These are phyloP conservation scores for Danaus melanippus DNA, from an alignment of 1,140 invertebrate genomes.

Conservation along the genomic window DNA sequence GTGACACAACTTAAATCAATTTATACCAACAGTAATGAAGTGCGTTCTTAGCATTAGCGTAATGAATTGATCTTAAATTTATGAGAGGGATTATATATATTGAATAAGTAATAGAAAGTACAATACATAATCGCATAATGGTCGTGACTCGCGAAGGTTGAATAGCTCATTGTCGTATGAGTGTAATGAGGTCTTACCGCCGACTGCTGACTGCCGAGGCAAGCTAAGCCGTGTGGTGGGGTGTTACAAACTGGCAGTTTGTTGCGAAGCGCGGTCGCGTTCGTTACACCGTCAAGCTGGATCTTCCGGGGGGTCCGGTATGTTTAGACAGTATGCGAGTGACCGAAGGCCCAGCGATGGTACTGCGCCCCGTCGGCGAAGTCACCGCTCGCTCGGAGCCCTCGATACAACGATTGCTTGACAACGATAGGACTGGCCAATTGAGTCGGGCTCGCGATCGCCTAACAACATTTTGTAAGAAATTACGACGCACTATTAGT, in stretches of 20 bases:
- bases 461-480: constrained; percentile 62
- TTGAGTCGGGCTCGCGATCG: constrained; percentile 59
- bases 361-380: constrained; percentile 50
- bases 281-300: constrained; percentile 61
- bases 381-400: constrained; percentile 54
- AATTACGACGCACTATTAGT: constrained; percentile 65
- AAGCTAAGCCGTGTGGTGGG: constrained; percentile 34
- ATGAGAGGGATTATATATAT: too few relatives aligned
- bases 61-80: too few relatives aligned
- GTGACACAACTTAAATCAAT: too few relatives aligned
- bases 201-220: constrained; percentile 1
- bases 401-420: constrained; percentile 53
- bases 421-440: constrained; percentile 55
- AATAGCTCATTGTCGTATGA: constrained; percentile 41
- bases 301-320: constrained; percentile 58
- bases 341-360: constrained; percentile 42
- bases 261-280: constrained; percentile 54
- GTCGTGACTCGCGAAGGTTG: constrained; percentile 32
- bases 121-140: constrained; percentile 2
- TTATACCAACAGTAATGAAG: too few relatives aligned
- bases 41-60: too few relatives aligned
- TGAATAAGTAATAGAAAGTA: constrained; percentile 12
- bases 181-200: constrained; percentile 22
- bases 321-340: constrained; percentile 55
- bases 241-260: constrained; percentile 47